Conservation (phyloP, 2,888 invertebrate genomes). For the Chrysomela aeneicollis region DNA sequence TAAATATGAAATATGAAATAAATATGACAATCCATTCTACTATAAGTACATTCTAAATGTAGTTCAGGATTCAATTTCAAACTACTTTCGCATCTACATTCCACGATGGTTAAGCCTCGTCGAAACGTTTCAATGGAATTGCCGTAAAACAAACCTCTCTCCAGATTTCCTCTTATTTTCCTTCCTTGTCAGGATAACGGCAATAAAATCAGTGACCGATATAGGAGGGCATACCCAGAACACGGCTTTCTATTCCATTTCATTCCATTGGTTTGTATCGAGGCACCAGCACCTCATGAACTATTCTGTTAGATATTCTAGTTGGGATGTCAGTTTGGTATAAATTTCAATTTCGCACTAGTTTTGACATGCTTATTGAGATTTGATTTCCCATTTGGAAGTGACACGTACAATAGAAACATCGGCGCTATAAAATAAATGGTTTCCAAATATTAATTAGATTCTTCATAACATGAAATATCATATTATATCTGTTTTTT, state of each 20-base stretch:
- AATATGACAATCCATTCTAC: too few species aligned
- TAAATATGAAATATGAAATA: too few species aligned
- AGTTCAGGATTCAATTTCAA: too few species aligned
- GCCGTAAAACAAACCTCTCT: neutral
- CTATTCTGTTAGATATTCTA: neutral
- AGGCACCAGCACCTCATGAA: slow-evolving; percentile 1
- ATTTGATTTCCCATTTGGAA: too few species aligned
- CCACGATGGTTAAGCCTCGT: neutral
- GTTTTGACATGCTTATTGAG: too few species aligned
- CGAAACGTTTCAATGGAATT: neutral
- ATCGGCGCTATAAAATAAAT: too few species aligned
- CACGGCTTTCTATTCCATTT: neutral
- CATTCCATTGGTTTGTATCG: slow-evolving; percentile 1
- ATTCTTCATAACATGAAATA: too few species aligned
- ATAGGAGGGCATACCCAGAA: neutral
- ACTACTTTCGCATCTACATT: neutral
- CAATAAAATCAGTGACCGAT: slow-evolving; percentile 2
- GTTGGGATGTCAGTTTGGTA: neutral
- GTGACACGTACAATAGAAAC: too few species aligned
- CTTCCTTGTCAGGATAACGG: neutral
- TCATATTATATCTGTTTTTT: too few species aligned
- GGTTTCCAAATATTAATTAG: too few species aligned
- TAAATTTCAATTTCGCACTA: too few species aligned
- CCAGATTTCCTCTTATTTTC: neutral
- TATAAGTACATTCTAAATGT: too few species aligned